Conservation (phyloP, 2,113 vertebrate genomes). For the Bufo gargarizans region DNA sequence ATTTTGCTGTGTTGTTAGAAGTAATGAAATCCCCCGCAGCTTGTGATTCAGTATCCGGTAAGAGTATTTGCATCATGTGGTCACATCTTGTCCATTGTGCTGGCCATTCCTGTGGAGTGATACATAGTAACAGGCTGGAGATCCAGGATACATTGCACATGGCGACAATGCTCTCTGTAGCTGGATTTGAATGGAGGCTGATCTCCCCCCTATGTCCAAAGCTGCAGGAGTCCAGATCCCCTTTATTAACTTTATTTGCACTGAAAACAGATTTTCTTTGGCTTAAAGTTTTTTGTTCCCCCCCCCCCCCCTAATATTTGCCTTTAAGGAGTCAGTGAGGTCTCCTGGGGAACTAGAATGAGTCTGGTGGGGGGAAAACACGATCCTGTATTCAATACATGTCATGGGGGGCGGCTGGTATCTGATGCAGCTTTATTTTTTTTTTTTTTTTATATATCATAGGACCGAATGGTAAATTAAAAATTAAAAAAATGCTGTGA, state of each 20-base stretch:
- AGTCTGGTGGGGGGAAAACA: neutral
- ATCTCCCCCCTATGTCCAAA: neutral
- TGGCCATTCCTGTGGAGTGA: neutral
- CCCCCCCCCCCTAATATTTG: neutral
- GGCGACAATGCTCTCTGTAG: neutral
- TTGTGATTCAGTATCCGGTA: neutral
- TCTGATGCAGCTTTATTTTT: neutral
- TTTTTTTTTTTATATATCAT: too few relatives aligned
- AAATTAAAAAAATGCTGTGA: neutral
- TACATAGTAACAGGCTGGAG: conserved; percentile 4
- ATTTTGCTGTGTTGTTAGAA: neutral
- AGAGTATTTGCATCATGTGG: neutral
- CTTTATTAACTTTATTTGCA: neutral
- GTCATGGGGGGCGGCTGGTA: neutral
- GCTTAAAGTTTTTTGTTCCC: neutral
- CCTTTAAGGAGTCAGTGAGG: neutral
- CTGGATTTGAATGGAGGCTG: neutral
- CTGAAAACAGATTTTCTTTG: neutral
- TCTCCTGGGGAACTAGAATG: neutral
- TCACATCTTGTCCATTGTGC: conserved; percentile 49
- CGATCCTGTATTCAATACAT: neutral
- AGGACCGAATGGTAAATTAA: too few relatives aligned
- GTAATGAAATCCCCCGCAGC: neutral
- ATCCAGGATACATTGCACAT: conserved; percentile 1
- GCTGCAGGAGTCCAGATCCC: neutral